Base-by-base conservation (phyloP, 2,113 vertebrate genomes). In the Urocitellus parryii region DNA sequence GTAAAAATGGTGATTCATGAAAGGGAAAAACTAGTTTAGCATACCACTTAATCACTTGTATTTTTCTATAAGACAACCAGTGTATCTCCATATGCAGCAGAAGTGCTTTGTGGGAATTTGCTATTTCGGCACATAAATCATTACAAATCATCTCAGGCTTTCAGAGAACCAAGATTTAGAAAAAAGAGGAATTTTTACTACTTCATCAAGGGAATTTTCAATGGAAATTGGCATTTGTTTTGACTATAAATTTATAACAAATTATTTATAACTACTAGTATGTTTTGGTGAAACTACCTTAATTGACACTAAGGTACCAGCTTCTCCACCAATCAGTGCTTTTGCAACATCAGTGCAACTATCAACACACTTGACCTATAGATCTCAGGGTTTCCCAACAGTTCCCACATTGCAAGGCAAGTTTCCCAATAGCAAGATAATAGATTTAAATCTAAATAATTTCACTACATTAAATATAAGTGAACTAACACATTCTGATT, bases 401-500 rank as follows among this genome's bases (percentile, higher is more conserved):
- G 67, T 34, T 51, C 73, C 51, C n/a, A 94, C 42, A 85, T 42
- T 65, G 53, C 34, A 92, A 77, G 45, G 1, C 37, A 67, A 58
- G 34, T 76, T 88, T 82, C 12, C 68, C 87, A 53, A 79, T 2
- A 74, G 32, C 56, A 87, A 85, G 51, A 51, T 72, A 72, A 86
- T 10, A 58, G 27, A 25, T 81, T 86, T 81, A 94, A 90, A 70
- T 48, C 4, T 68, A 86, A 90, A 87, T 51, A 39, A 70, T 82
- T 77, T 51, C 81, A 77, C 22, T 37, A 79, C 25, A 65, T 73
- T 90, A 87, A 94, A 68, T 81, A 22, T 76, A 87, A 96, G 68
- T 76, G 24, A 53, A 84, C n/a, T 53, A 90, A 42, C 61, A 90
- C 27, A 45, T 37, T 85, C 65, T 53, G 70, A 73, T 80, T 87